phyloP scores from a whole-genome alignment of 1,140 invertebrate genomes.

The Leptonema lineaticorne region DNA sequence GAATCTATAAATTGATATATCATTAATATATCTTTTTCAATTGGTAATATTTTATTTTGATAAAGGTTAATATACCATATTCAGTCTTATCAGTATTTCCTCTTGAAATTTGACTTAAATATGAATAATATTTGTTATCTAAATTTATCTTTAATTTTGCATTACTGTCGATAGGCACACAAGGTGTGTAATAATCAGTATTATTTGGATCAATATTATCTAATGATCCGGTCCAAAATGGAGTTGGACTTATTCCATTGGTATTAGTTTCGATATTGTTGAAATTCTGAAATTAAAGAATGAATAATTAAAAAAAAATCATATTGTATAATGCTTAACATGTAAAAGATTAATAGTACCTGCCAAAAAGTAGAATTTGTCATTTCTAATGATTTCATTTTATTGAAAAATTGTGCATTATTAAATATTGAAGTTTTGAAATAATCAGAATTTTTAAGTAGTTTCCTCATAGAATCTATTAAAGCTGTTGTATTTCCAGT shows the following conservation, averaged over 20 bases:
- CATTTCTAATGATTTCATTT: slow-evolving; percentile 20
- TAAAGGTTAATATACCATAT: too few relatives aligned
- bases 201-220: slow-evolving; percentile 29
- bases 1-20: too few relatives aligned
- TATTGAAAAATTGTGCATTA: slow-evolving; percentile 9
- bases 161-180: not conserved
- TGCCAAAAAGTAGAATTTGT: slow-evolving; percentile 33
- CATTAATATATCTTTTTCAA: too few relatives aligned
- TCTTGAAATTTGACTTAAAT: not conserved
- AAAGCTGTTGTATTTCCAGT: slow-evolving; percentile 27
- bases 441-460: slow-evolving; percentile 2
- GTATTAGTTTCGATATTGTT: slow-evolving; percentile 31
- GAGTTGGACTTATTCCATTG: slow-evolving; percentile 16
- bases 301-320: too few relatives aligned
- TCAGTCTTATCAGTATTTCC: too few relatives aligned
- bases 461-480: slow-evolving; percentile 26
- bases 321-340: too few relatives aligned
- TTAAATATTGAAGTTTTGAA: slow-evolving; percentile 1
- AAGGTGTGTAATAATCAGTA: slow-evolving; percentile 31
- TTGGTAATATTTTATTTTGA: too few relatives aligned
- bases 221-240: slow-evolving; percentile 33
- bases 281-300: slow-evolving; percentile 29
- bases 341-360: slow-evolving; percentile 29
- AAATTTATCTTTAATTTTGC: not conserved
- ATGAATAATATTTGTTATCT: not conserved